Conservation (phyloP, 2,797 vertebrate genomes). For the Gymnodraco acuticeps region DNA sequence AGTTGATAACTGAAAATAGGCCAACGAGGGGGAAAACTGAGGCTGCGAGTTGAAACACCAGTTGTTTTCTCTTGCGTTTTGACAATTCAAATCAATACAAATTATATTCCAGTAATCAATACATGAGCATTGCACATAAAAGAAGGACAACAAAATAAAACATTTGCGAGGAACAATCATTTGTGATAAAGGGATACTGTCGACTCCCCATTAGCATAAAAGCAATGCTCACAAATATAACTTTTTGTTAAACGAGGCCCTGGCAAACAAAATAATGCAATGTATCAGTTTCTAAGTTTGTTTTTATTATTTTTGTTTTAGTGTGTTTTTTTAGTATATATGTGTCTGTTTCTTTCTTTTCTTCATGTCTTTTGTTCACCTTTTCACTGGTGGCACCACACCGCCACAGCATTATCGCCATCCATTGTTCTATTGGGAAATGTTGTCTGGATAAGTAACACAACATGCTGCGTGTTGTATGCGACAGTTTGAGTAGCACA, state of each 20-base stretch:
- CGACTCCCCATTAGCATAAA: not conserved
- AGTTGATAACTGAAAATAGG: not conserved
- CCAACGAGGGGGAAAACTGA: not conserved
- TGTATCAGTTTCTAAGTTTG: not conserved
- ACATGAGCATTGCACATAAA: not conserved
- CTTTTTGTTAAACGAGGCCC: not conserved
- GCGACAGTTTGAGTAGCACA: slow-evolving; percentile 30
- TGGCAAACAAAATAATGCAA: too few relatives aligned
- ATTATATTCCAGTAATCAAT: not conserved
- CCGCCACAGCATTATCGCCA: not conserved
- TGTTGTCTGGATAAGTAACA: slow-evolving; percentile 20
- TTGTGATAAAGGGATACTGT: not conserved
- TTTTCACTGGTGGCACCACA: slow-evolving; percentile 21
- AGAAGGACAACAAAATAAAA: not conserved
- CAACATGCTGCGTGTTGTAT: slow-evolving; percentile 32
- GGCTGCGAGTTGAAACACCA: not conserved
- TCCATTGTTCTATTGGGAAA: slow-evolving; percentile 16
- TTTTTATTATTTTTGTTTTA: not conserved
- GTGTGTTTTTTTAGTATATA: too few relatives aligned
- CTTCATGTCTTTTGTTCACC: not conserved
- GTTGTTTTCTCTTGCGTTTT: not conserved
- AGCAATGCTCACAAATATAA: not conserved
- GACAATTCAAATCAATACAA: not conserved
- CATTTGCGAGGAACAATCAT: not conserved
- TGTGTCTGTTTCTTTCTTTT: too few relatives aligned